Evolutionary conservation across 2,797 vertebrate genomes (phyloP), one percentile per base, ranked within the genome.

Genomic region (Gila robusta): DNA sequence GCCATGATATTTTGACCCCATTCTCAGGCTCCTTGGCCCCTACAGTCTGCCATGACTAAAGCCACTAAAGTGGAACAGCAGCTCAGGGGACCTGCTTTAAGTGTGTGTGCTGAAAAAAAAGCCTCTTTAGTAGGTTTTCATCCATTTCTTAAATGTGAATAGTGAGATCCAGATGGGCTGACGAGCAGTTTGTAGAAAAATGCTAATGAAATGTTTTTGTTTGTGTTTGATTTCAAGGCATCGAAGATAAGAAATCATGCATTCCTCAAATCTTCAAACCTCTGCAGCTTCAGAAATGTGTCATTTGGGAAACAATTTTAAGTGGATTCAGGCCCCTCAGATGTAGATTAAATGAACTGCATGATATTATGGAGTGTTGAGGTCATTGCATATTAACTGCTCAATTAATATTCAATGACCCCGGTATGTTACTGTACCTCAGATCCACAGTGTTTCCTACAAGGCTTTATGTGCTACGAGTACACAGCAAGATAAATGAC

Each of bases 1-100:
- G 72, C 80, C 3, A 10, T 81, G 47, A 64, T 66, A 87, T 83
- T 81, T 69, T 87, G 83, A 88, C 83, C 85, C 47, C 80, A 72
- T 84, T 88, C 67, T 82, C 49, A 86, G 82, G 49, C 56, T 44
- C 10, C 39, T 52, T 44, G 56, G 56, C 35, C 7, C 2, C 64
- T 47, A 71, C 74, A 23, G 74, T 82, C 49, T 52, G 1, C 26
- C 28, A 74, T 62, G 59, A 47, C 49, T 44, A 59, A 87, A 37
- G 35, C 70, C 64, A 64, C 80, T 84, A 70, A 69, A 56, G 76
- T 71, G 72, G 64, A 90, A 85, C 21, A 81, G 49, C 35, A 41
- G 47, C 78, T 81, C 80, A 26, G 16, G 83, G 73, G 71, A 87
- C 49, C 66, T 44, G 23, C n/a, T 79, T 47, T 41, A 28, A 41